Conservation (phyloP, 2,888 invertebrate genomes). For the Zygothrica quintamaculata region DNA sequence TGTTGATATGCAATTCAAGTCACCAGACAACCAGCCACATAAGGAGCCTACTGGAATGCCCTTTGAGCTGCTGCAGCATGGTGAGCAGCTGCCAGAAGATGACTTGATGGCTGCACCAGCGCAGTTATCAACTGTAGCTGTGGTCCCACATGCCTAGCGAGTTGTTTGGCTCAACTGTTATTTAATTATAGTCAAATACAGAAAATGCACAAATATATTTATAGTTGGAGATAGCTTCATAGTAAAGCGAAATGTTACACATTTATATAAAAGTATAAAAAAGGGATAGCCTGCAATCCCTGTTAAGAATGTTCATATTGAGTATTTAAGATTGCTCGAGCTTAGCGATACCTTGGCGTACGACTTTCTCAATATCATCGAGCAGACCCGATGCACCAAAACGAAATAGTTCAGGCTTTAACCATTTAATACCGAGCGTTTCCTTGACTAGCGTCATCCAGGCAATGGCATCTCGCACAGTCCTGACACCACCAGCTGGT, state of each 20-base stretch:
- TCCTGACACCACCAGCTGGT: slow-evolving; percentile 98
- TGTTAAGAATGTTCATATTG: background rate
- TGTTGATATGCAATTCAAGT: slow-evolving; percentile 78
- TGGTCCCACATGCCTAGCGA: slow-evolving; percentile 11
- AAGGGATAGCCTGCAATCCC: background rate
- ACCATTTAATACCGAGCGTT: slow-evolving; percentile 94
- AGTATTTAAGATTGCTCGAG: slow-evolving; percentile 16
- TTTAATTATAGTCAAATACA: slow-evolving; percentile 60
- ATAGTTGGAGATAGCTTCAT: slow-evolving; percentile 29
- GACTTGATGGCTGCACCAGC: slow-evolving; percentile 79
- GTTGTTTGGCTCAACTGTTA: slow-evolving; percentile 33
- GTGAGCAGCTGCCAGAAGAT: slow-evolving; percentile 63
- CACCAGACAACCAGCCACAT: slow-evolving; percentile 79
- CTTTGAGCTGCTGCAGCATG: slow-evolving; percentile 55
- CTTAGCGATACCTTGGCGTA: slow-evolving; percentile 62
- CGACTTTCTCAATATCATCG: slow-evolving; percentile 88
- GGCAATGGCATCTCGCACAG: slow-evolving; percentile 91
- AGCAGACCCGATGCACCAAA: slow-evolving; percentile 97
- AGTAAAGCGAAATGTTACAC: slow-evolving; percentile 9
- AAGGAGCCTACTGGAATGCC: slow-evolving; percentile 38
- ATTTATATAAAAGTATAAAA: slow-evolving; percentile 3
- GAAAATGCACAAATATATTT: slow-evolving; percentile 55
- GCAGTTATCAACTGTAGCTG: slow-evolving; percentile 46
- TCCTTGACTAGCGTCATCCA: slow-evolving; percentile 94
- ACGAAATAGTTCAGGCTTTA: slow-evolving; percentile 91